Percentiles rank a stretch among this genome's conserved stretches.
phyloP scores from a whole-genome alignment of 2,888 invertebrate species.

The Phania funesta region DNA sequence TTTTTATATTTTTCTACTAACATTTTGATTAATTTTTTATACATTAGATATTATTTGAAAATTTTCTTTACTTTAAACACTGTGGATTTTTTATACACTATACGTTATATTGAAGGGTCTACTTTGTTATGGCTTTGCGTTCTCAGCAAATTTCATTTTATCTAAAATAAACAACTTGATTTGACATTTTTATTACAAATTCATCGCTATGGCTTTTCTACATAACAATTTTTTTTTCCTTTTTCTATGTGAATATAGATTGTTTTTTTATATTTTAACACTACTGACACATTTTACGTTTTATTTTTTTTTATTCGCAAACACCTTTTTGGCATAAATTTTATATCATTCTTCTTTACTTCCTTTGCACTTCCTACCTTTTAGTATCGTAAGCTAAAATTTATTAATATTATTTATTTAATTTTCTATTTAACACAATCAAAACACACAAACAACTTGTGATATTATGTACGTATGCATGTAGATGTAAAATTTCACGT shows the following conservation, averaged over 20 bases:
- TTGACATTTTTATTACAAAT: conserved; percentile 42
- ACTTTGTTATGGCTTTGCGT: background rate
- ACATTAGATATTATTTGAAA: no score
- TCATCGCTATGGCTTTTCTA: conserved; percentile 29
- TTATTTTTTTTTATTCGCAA: conserved; percentile 37
- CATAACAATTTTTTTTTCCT: conserved; percentile 1
- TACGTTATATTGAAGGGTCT: background rate
- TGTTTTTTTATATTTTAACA: conserved; percentile 3
- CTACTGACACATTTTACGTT: conserved; percentile 52
- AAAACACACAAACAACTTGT: no score
- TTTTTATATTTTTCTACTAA: no score
- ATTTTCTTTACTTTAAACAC: no score
- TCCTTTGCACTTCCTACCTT: background rate
- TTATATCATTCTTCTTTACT: background rate
- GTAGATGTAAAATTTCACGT: no score
- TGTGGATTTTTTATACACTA: no score
- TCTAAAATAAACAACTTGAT: conserved; percentile 21
- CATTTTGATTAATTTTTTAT: no score
- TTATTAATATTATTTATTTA: conserved; percentile 29
- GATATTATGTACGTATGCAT: no score
- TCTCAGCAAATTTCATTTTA: conserved; percentile 23
- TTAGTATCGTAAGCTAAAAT: conserved; percentile 16
- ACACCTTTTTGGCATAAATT: conserved; percentile 35
- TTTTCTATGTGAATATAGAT: conserved; percentile 36
- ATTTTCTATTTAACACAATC: conserved; percentile 2